phyloP scores from a whole-genome alignment of 2,888 invertebrate species.

The Aethes cnicana region DNA sequence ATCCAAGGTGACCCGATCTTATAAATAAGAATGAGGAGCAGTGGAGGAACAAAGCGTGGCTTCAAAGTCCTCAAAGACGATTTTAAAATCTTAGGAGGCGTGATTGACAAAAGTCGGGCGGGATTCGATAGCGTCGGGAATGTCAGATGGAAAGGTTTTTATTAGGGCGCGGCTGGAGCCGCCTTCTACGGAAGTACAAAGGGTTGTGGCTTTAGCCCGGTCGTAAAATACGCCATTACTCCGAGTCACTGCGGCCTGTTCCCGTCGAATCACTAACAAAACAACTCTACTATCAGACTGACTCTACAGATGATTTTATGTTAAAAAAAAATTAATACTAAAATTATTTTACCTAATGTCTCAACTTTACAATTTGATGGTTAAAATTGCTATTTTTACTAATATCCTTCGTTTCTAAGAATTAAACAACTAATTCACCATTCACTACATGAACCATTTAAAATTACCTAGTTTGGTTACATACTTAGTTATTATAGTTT shows the following conservation, averaged over 20 bases:
- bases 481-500: no score
- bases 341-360: no score
- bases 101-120: conserved; percentile 58
- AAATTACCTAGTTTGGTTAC: no score
- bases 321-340: no score
- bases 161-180: conserved; percentile 38
- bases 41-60: conserved; percentile 44
- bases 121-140: conserved; percentile 44
- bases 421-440: no score
- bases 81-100: conserved; percentile 60
- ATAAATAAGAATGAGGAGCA: conserved; percentile 60
- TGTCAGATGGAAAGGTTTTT: conserved; percentile 48
- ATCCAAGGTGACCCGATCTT: conserved; percentile 51
- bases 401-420: no score
- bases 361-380: no score
- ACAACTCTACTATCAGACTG: no score
- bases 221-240: conserved; percentile 56
- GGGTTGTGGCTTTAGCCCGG: conserved; percentile 47
- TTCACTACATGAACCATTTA: no score
- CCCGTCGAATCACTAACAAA: no score
- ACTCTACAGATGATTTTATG: no score
- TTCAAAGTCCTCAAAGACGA: conserved; percentile 48
- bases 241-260: conserved; percentile 44
- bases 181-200: conserved; percentile 45
- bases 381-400: no score